Evolutionary conservation across 2,113 vertebrate genomes (phyloP), one percentile per base, ranked within the genome.

Genomic region (Corynorhinus townsendii): DNA sequence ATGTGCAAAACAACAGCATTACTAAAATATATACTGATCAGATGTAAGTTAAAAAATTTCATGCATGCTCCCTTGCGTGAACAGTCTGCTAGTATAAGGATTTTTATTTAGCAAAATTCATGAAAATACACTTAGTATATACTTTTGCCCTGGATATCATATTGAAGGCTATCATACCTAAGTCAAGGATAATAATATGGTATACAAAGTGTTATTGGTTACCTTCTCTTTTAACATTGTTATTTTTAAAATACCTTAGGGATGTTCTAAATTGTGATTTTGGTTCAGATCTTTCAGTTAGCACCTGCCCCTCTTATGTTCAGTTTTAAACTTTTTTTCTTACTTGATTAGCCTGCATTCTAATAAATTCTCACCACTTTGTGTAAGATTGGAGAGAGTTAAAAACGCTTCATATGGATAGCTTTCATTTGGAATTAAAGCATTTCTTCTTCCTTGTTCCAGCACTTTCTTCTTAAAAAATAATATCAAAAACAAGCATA

Each of bases 261-360:
- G 28, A 59, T 72, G 22, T 26, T 80, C 56, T 91, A 76, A 94
- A 38, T 87, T 94, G 24, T 69, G 30, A 85, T 84, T 92, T 93
- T 54, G 22, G 45, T 90, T 87, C 43, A 81, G 54, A 45, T 22
- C 68, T 45, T 88, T 83, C 43, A 59, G 12, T 85, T 92, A 90
- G 28, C 14, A 68, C 35, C 28, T 84, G 5, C 30, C 45, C 5
- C 2, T 88, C 94, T 93, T 71, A 56, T 66, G 22, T 86, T 79
- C 86, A 72, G 16, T 38, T 59, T 16, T 52, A 47, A 20, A 10
- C n/a, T 16, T 38, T 72, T 95, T 91, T 71, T 76, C 79, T 95
- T 69, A 71, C 45, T 92, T 6, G 22, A 33, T 43, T 71, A 45
- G 11, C 38, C 81, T 84, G 64, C 59, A 69, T 76, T 54, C 11